Percentiles rank a stretch among this genome's conserved stretches.
Evolutionary conservation across 2,888 invertebrate genomes (phyloP).

Genomic region (Keiferia lycopersicella): DNA sequence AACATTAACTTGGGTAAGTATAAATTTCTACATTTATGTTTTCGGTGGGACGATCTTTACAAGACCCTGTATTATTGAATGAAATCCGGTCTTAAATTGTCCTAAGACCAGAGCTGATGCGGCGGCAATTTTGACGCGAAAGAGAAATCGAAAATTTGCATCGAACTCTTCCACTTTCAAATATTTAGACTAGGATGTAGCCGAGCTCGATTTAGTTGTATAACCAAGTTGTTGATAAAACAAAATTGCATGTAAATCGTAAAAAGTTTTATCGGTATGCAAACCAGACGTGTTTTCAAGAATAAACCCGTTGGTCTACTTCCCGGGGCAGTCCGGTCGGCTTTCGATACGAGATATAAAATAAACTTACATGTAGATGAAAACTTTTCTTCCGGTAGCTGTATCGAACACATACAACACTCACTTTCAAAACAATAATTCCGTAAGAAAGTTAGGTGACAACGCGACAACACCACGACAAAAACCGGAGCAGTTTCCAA

Average conservation of each 20-base stretch:
- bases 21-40: no score
- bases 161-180: not conserved
- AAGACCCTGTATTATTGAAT: slow-evolving; percentile 6
- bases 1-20: no score
- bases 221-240: not conserved
- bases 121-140: not conserved
- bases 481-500: slow-evolving; percentile 19
- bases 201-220: slow-evolving; percentile 4
- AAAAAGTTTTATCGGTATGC: not conserved
- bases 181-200: not conserved
- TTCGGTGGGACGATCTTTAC: not conserved
- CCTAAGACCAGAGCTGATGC: not conserved
- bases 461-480: slow-evolving; percentile 8
- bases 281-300: slow-evolving; percentile 7
- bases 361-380: not conserved
- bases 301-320: slow-evolving; percentile 9
- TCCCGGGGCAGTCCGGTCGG: not conserved
- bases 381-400: not conserved
- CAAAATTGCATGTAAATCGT: not conserved
- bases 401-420: slow-evolving; percentile 2
- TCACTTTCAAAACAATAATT: slow-evolving; percentile 14
- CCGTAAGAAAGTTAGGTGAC: slow-evolving; percentile 17
- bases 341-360: not conserved
- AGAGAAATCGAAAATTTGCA: not conserved
- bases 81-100: not conserved